Percentiles rank a stretch among this genome's conserved stretches.
Conservation (phyloP, 2,888 invertebrate species). For the Amorpha juglandis region DNA sequence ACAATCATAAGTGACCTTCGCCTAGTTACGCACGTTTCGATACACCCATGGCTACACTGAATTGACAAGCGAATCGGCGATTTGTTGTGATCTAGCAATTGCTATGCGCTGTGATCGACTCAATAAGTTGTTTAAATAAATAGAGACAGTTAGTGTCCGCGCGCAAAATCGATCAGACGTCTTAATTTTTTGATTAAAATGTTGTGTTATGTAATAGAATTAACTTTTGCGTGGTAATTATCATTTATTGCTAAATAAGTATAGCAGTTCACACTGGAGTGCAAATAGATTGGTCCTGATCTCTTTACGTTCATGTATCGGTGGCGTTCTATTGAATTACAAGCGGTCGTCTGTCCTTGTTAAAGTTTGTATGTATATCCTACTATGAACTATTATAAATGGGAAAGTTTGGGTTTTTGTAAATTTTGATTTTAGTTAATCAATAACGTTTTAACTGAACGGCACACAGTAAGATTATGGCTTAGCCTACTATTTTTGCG, state of each 20-base stretch:
- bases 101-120: constrained; percentile 45
- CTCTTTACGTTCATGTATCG: no score
- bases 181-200: not conserved
- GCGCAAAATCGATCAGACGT: not conserved
- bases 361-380: no score
- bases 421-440: no score
- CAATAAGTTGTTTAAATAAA: constrained; percentile 38
- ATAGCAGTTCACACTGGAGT: no score
- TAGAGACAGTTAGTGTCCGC: not conserved
- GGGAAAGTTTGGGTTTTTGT: no score
- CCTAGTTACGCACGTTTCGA: not conserved
- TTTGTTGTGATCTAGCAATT: constrained; percentile 47
- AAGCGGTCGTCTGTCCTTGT: no score
- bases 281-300: no score
- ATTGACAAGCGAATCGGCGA: constrained; percentile 10
- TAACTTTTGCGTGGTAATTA: not conserved
- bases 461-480: no score
- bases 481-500: no score
- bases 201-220: not conserved
- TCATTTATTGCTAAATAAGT: not conserved
- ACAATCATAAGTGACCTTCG: not conserved
- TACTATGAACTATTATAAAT: no score
- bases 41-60: not conserved
- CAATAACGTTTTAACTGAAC: no score
- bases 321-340: no score